Percentiles rank a stretch among this genome's conserved stretches.
Evolutionary conservation across 2,797 vertebrate species (phyloP).

Genomic region (Sebastes kiyomatsui): DNA sequence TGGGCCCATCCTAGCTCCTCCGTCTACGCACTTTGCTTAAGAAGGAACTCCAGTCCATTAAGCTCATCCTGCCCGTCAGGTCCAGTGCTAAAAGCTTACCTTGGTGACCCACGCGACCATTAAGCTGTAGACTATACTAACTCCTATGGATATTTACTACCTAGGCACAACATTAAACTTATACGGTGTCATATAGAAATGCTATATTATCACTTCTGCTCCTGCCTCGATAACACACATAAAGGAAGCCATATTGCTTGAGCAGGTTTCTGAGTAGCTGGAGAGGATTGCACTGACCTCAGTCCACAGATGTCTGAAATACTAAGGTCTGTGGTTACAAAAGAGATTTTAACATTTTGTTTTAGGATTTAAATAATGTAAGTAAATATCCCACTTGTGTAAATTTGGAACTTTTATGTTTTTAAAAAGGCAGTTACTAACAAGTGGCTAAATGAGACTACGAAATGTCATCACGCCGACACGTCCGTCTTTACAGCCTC

Average conservation of each 20-base stretch:
- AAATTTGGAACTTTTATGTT: too few relatives aligned
- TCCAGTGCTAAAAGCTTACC: constrained; percentile 67
- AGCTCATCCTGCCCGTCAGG: constrained; percentile 39
- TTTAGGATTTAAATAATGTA: too few relatives aligned
- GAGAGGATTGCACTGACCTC: background rate
- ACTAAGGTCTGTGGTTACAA: too few relatives aligned
- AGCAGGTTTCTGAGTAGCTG: background rate
- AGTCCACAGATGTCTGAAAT: background rate
- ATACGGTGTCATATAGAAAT: constrained; percentile 57
- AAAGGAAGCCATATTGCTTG: constrained; percentile 22
- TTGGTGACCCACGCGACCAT: constrained; percentile 63
- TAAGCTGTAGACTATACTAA: constrained; percentile 60
- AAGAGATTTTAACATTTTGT: too few relatives aligned
- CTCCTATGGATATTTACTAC: constrained; percentile 62
- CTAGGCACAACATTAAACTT: constrained; percentile 55
- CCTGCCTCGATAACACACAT: constrained; percentile 15
- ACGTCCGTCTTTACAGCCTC: fast-evolving
- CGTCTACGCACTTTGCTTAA: constrained; percentile 55
- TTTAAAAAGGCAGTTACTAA: too few relatives aligned
- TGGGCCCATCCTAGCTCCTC: constrained; percentile 20
- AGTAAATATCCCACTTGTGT: too few relatives aligned
- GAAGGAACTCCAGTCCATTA: constrained; percentile 65
- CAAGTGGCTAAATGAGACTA: too few relatives aligned
- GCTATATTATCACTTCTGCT: constrained; percentile 45
- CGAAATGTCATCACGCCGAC: fast-evolving